Evolutionary conservation across 2,113 vertebrate genomes (phyloP).

Genomic region (Phalacrocorax carbo): DNA sequence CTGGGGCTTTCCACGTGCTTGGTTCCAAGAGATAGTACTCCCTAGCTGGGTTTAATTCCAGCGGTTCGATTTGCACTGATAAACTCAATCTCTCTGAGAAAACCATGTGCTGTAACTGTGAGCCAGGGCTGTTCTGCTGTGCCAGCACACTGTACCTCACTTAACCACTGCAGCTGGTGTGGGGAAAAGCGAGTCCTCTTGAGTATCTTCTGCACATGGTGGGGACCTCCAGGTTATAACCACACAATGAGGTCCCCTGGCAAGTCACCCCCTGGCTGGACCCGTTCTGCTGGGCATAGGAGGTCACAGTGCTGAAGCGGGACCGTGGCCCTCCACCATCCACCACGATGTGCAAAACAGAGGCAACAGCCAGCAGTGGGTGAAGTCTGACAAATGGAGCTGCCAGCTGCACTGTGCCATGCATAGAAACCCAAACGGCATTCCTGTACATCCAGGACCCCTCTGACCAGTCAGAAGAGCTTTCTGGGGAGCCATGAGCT

Average conservation of each 20-base stretch:
- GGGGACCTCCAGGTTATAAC: neutral
- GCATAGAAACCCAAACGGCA: neutral
- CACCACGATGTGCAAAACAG: neutral
- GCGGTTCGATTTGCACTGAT: neutral
- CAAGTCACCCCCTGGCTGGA: neutral
- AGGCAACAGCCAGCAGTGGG: neutral
- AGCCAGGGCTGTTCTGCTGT: neutral
- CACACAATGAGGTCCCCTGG: neutral
- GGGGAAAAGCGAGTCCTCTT: neutral
- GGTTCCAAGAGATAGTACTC: neutral
- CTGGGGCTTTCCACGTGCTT: neutral
- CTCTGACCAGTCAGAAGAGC: neutral
- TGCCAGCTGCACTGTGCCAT: neutral
- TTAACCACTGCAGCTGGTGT: neutral
- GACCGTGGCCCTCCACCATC: neutral
- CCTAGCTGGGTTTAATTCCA: neutral
- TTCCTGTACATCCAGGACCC: neutral
- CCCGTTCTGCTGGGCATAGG: neutral
- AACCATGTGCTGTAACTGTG: fast-evolving
- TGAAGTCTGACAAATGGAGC: neutral
- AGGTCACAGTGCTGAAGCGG: neutral
- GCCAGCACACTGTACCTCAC: neutral
- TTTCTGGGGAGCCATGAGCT: neutral
- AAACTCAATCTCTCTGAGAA: neutral
- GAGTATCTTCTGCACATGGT: neutral